Percentiles rank a stretch among this genome's conserved stretches.
phyloP scores from a whole-genome alignment of 2,797 vertebrate species.

The Microctenopoma stevenorrisi region DNA sequence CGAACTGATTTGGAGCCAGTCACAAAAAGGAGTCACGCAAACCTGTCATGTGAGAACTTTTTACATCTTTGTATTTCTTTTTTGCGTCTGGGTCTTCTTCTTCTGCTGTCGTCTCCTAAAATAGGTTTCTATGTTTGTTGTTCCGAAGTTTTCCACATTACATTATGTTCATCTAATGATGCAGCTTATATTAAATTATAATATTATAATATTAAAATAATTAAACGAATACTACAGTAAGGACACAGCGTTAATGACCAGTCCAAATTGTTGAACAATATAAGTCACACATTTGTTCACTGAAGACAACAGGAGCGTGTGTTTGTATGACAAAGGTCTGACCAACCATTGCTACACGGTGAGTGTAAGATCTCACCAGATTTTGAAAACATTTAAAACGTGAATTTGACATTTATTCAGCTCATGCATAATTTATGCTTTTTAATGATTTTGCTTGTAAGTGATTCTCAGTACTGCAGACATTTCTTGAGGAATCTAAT shows the following conservation, averaged over 20 bases:
- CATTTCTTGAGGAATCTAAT: conserved; percentile 4
- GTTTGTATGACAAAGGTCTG: neutral
- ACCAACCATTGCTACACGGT: neutral
- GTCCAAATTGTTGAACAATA: neutral
- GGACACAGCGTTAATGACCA: neutral
- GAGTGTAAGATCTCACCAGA: neutral
- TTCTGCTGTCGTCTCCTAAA: too few species aligned
- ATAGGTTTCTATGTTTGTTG: neutral
- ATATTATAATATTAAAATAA: too few species aligned
- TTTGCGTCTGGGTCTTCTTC: too few species aligned
- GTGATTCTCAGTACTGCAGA: conserved; percentile 9
- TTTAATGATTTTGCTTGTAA: conserved; percentile 19
- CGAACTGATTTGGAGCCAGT: too few species aligned
- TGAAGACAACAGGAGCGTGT: neutral
- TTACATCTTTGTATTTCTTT: too few species aligned
- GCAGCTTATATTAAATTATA: neutral
- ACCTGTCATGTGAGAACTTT: too few species aligned
- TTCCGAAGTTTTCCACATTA: neutral
- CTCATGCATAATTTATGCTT: neutral
- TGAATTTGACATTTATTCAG: neutral
- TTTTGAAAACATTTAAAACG: neutral
- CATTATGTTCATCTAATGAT: neutral
- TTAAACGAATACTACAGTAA: neutral
- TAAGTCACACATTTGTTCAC: neutral
- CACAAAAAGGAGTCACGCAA: too few species aligned